phyloP scores from a whole-genome alignment of 2,797 vertebrate species.

The Sebastes kiyomatsui region DNA sequence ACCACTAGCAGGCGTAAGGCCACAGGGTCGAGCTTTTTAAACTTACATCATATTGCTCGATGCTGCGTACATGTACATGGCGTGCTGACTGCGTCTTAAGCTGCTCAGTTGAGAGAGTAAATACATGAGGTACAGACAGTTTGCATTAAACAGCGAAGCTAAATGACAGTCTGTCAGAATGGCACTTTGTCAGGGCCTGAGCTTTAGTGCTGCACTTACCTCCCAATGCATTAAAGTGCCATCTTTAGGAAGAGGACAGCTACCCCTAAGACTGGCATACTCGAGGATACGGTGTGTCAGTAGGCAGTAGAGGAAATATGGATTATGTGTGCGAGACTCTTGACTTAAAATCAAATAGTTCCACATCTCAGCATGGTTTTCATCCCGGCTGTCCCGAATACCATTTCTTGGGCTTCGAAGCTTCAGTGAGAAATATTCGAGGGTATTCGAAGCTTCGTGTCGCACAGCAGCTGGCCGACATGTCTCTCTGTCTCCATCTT shows the following conservation, averaged over 20 bases:
- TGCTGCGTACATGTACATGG: not conserved
- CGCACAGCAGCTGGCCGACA: no score
- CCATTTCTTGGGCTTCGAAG: no score
- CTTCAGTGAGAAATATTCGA: no score
- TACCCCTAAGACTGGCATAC: not conserved
- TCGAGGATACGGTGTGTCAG: not conserved
- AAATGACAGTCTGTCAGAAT: not conserved
- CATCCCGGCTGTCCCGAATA: no score
- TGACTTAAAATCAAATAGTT: not conserved
- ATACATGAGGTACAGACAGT: not conserved
- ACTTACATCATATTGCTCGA: constrained; percentile 26
- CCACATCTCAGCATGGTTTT: not conserved
- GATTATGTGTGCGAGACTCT: not conserved
- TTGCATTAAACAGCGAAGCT: constrained; percentile 1
- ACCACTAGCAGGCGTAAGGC: constrained; percentile 35
- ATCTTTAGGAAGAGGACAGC: not conserved
- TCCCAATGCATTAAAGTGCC: not conserved
- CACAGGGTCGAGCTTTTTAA: constrained; percentile 37
- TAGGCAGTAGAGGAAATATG: not conserved
- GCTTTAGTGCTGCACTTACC: not conserved
- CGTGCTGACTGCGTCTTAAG: not conserved
- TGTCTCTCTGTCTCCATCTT: no score
- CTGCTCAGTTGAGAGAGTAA: constrained; percentile 4
- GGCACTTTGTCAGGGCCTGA: not conserved
- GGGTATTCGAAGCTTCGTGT: no score